Percentiles rank a stretch among this genome's conserved stretches.
phyloP scores from a whole-genome alignment of 2,113 vertebrate genomes.

The Coregonus clupeaformis region DNA sequence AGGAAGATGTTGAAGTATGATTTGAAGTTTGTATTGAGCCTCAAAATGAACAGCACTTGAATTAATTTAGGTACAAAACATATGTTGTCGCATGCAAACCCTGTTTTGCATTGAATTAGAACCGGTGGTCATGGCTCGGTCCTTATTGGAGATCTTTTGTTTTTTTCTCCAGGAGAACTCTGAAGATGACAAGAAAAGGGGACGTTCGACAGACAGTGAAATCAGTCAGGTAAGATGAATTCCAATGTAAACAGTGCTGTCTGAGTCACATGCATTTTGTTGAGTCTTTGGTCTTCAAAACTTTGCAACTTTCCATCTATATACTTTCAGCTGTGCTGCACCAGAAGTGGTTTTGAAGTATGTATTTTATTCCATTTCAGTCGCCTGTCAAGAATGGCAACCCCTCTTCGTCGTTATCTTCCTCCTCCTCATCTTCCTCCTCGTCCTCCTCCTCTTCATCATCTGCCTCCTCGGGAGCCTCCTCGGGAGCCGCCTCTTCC shows the following conservation, averaged over 20 bases:
- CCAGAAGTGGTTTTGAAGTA: neutral
- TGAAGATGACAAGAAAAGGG: constrained; percentile 86
- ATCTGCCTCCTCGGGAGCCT: constrained; percentile 64
- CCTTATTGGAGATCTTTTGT: neutral
- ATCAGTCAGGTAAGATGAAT: constrained; percentile 73
- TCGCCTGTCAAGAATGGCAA: constrained; percentile 89
- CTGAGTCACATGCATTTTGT: neutral
- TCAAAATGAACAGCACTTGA: no score
- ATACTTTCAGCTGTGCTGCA: neutral
- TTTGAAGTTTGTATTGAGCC: no score
- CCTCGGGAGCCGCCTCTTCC: constrained; percentile 49
- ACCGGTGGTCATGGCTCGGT: neutral
- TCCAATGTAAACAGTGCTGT: neutral
- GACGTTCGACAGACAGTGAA: constrained; percentile 86
- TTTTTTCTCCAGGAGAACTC: constrained; percentile 78
- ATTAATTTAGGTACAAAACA: no score
- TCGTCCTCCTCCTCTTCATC: constrained; percentile 69
- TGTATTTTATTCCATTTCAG: constrained; percentile 52
- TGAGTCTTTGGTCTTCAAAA: no score
- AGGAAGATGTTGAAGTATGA: no score
- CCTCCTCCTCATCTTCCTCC: constrained; percentile 68
- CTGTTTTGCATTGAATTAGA: no score
- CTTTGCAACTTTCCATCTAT: neutral
- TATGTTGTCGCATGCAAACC: no score
- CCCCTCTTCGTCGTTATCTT: constrained; percentile 78